Evolutionary conservation across 2,888 invertebrate genomes (phyloP), one percentile per base, ranked within the genome.

Genomic region (Phymatocera aterrima): DNA sequence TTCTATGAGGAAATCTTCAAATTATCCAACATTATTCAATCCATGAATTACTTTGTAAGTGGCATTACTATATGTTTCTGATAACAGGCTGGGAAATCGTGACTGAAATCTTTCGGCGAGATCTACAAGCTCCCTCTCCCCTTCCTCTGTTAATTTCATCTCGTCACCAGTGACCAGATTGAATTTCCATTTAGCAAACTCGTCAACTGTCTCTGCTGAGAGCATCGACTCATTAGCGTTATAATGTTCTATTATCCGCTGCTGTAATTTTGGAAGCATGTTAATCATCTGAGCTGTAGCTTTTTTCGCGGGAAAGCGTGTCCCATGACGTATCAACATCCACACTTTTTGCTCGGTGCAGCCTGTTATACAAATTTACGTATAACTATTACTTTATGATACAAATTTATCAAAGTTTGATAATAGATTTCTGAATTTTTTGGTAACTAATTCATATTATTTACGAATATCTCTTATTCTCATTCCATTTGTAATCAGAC

Each of bases 251-350:
- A 95, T 81, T 81, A 95, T 93, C 81, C 92, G 89, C 84, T 92
- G 87, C 83, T 92, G 92, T 34, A 95, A 88, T 57, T 91, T 86
- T 40, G 92, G 91, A 10, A 96, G 89, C 70, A 91, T 89, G 1
- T 90, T 90, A 54, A 91, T 92, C 89, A 94, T 93, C 37, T 88
- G 88, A 8, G 88, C 81, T 78, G 95, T 93, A 57, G 94, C 91
- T 80, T 93, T 92, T 75, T 89, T 88, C 83, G 93, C 93, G 0
- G 96, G 96, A 88, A 94, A 92, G 81, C 96, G 92, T n/a, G 96
- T 95, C 3, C 96, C 97, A 91, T 97, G 97, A 4, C 97, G 93
- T 51, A 95, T 89, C 24, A 96, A 85, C 90, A 95, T 93, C 96
- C 96, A 97, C 80, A 95, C 93, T 89, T 95, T 95, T 54, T 91